Percentiles rank a stretch among this genome's conserved stretches.
These are phyloP conservation scores for Aphelenchoides fujianensis DNA, from an alignment of 1,140 invertebrate genomes.

Conservation along the genomic window DNA sequence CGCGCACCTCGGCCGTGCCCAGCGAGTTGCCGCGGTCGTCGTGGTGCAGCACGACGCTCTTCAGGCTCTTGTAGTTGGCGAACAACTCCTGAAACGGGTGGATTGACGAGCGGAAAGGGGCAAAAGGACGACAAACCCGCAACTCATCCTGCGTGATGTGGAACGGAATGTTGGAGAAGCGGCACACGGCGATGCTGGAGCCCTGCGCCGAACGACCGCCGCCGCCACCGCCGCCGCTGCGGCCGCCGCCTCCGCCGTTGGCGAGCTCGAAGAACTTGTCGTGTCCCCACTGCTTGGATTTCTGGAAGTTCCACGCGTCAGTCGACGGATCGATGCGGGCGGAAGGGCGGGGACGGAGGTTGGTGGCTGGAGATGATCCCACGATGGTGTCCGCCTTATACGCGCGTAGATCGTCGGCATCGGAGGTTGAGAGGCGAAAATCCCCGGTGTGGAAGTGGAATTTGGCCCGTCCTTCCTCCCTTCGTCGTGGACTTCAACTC, in stretches of 20 bases:
- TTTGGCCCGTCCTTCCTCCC: too few species aligned
- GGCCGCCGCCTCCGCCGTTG: background rate
- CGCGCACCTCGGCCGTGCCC: slow-evolving; percentile 19
- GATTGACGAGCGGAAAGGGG: background rate
- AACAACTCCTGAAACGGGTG: slow-evolving; percentile 16
- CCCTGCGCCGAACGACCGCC: background rate
- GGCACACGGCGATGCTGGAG: background rate
- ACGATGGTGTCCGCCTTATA: too few species aligned
- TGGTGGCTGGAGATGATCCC: too few species aligned
- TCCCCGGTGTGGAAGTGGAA: too few species aligned
- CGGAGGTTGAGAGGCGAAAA: too few species aligned
- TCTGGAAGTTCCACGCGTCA: slow-evolving; percentile 9
- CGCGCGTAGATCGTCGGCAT: too few species aligned
- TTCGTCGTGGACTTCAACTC: too few species aligned
- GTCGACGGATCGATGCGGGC: background rate
- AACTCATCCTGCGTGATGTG: slow-evolving; percentile 17
- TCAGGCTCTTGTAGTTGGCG: background rate
- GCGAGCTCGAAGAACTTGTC: slow-evolving; percentile 11
- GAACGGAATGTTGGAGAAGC: slow-evolving; percentile 17
- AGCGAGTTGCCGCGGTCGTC: slow-evolving; percentile 6
- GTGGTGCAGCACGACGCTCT: background rate
- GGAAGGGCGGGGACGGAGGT: too few species aligned
- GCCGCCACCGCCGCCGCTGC: background rate
- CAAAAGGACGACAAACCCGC: background rate
- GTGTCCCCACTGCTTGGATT: slow-evolving; percentile 3